Conservation (phyloP, 2,888 invertebrate species). For the Fragum whitleyi region DNA sequence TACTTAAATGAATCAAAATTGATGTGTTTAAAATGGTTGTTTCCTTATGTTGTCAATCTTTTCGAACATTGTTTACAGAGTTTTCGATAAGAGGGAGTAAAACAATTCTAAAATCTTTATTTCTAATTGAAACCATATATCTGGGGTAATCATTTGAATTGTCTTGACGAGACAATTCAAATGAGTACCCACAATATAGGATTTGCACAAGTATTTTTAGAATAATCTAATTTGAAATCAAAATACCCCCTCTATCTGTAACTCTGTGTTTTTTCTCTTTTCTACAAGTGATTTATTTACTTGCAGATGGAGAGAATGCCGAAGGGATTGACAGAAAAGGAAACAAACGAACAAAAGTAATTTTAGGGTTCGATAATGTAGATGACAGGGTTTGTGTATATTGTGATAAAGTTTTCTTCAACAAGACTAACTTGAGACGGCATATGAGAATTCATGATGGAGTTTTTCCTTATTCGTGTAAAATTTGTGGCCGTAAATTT, state of each 20-base stretch:
- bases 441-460: slow-evolving; percentile 47
- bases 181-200: too few species aligned
- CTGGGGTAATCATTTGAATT: too few species aligned
- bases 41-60: not conserved
- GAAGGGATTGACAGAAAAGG: not conserved
- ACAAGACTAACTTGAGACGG: slow-evolving; percentile 26
- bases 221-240: too few species aligned
- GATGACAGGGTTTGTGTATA: slow-evolving; percentile 17
- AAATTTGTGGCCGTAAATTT: slow-evolving; percentile 32
- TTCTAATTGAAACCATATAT: too few species aligned
- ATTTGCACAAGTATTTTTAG: too few species aligned
- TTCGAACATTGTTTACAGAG: too few species aligned
- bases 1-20: too few species aligned
- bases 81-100: too few species aligned
- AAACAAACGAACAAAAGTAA: not conserved
- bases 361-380: not conserved
- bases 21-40: too few species aligned
- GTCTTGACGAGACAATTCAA: too few species aligned
- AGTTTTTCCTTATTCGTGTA: slow-evolving; percentile 43
- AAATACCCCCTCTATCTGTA: too few species aligned
- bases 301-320: not conserved
- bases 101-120: too few species aligned
- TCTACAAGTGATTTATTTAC: not conserved
- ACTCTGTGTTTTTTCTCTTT: not conserved
- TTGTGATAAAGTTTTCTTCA: slow-evolving; percentile 31